Base-by-base conservation (phyloP, 92 coral and sea anemone species). In the Epizoanthus scotinus region DNA sequence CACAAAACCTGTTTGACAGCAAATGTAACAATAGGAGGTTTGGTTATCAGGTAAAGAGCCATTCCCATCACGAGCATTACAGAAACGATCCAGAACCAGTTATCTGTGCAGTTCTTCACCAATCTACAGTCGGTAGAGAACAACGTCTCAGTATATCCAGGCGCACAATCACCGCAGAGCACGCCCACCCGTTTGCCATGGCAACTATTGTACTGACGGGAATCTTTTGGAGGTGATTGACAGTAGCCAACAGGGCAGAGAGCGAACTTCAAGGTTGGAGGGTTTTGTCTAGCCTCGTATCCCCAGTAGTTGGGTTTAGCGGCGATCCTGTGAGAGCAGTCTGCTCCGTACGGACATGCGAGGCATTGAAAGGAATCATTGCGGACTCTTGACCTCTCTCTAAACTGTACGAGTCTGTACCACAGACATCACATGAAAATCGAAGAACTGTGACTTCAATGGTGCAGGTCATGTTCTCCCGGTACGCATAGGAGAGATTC, bases 221-320 rank as follows among this genome's bases (percentile, higher is more conserved):
- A 54, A 40, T 70, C 81, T 61, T 21, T 10, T 3, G 19, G 42
- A 4, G 84, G 89, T 24, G 68, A 79, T 63, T 83, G 78, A 65
- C 98, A 94, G 83, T 94, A 94, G 42, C 87, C 84, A 17, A 79
- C 63, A 1, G 98, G 98, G 29, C 98, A 94, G 31, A 65, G 71
- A 8, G 84, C 84, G 74, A 94, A 94, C 49, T 72, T 87, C 5
- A 94, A 82, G 6, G 34, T 40, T 12, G 85, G 74, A 5, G 87
- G 92, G 62, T 72, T 56, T 18, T 38, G 57, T 13, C 68, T 26
- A 5, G 15, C 31, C 13, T 67, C n/a, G 63, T 87, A 92, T 5
- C 98, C 98, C 97, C 97, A 94, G 66, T 73, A 90, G 83, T 92
- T 92, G 18, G 61, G 66, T 22, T 84, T 85, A 36, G 98, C 86